Conservation (phyloP, 2,113 vertebrate species). For the Turnix velox region DNA sequence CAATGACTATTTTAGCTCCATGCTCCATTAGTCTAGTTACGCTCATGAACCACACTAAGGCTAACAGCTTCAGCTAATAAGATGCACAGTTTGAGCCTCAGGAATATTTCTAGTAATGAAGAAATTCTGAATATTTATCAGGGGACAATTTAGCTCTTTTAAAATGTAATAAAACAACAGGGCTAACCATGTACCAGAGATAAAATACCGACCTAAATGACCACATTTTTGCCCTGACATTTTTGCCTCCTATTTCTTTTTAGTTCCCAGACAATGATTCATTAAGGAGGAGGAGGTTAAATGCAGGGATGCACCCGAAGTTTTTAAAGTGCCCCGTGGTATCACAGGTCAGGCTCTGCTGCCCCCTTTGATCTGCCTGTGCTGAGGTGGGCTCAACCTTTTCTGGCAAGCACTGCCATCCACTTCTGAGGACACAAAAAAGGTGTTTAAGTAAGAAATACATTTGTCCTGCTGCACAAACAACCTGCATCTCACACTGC, state of each 20-base stretch:
- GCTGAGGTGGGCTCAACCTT: accelerated
- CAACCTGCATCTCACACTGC: neutral
- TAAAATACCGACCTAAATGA: neutral
- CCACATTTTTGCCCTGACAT: neutral
- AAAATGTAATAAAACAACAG: neutral
- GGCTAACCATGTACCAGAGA: neutral
- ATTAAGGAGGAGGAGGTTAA: neutral
- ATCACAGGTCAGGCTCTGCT: accelerated
- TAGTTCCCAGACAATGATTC: neutral
- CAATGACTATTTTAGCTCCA: constrained; percentile 7
- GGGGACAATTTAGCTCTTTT: neutral
- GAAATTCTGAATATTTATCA: constrained; percentile 8
- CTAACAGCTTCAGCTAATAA: constrained; percentile 21
- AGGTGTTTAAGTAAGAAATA: neutral
- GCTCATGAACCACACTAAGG: neutral
- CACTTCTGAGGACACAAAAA: neutral
- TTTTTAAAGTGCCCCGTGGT: neutral
- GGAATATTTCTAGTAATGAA: neutral
- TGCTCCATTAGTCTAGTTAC: constrained; percentile 13
- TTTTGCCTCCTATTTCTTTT: neutral
- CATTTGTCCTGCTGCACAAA: neutral
- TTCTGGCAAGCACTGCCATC: neutral
- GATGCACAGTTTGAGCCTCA: neutral
- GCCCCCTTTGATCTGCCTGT: neutral
- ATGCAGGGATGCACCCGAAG: neutral